Evolutionary conservation across 2,888 invertebrate species (phyloP).

Genomic region (Pollenia griseotomentosa): DNA sequence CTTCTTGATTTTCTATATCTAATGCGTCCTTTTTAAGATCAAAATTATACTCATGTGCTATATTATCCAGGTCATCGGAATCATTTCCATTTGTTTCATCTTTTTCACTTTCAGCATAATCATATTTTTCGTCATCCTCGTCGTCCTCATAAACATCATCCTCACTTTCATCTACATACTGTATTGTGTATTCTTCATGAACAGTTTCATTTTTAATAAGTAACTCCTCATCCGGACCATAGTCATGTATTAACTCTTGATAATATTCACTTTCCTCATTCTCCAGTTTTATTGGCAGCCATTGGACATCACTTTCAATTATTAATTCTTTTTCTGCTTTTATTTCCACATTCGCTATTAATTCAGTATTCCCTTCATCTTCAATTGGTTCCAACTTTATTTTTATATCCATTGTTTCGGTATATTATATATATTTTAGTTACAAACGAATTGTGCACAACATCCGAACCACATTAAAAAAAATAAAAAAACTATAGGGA

Average conservation of each 20-base stretch:
- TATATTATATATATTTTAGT: no score
- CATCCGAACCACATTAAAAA: no score
- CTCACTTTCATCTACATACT: constrained; percentile 5
- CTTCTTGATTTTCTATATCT: background rate
- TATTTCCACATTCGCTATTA: background rate
- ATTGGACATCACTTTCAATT: constrained; percentile 34
- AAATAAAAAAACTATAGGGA: no score
- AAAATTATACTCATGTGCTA: background rate
- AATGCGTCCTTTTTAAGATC: background rate
- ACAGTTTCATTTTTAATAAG: background rate
- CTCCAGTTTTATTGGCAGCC: constrained; percentile 18
- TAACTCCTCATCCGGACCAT: background rate
- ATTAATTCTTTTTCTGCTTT: constrained; percentile 50
- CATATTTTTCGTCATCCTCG: background rate
- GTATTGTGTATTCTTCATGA: background rate
- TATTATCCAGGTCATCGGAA: background rate
- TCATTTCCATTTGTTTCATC: constrained; percentile 2
- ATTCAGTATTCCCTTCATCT: background rate
- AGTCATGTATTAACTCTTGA: constrained; percentile 3
- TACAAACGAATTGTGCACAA: no score
- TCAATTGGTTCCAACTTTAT: background rate
- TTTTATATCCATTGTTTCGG: no score
- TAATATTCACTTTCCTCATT: constrained; percentile 50
- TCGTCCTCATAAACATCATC: background rate
- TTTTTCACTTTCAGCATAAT: background rate